Percentiles rank a stretch among this genome's conserved stretches.
phyloP scores from a whole-genome alignment of 2,797 vertebrate species.

The Prionace glauca region DNA sequence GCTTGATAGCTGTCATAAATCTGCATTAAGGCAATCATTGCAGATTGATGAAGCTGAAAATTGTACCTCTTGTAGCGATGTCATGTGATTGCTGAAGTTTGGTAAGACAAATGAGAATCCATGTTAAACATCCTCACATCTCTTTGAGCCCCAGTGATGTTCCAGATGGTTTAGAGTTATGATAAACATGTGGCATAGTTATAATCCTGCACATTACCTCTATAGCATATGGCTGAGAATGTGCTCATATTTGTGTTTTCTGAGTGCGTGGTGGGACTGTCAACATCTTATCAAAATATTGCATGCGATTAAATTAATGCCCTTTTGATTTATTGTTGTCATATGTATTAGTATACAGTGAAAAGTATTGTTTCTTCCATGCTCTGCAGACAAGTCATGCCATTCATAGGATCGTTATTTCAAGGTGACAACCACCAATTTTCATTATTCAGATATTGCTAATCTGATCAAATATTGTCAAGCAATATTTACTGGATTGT shows the following conservation, averaged over 20 bases:
- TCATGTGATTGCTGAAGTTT: slow-evolving; percentile 6
- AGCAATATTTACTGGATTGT: neutral
- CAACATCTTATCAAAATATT: neutral
- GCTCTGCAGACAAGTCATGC: too few relatives aligned
- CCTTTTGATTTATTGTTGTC: too few relatives aligned
- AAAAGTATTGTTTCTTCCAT: too few relatives aligned
- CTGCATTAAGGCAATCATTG: slow-evolving; percentile 19
- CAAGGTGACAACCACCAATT: neutral
- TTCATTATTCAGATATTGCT: neutral
- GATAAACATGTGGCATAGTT: neutral
- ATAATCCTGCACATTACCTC: neutral
- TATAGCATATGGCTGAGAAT: too few relatives aligned
- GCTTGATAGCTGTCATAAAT: slow-evolving; percentile 17
- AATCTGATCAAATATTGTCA: neutral
- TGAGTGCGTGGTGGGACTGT: neutral
- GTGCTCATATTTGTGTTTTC: neutral
- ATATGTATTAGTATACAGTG: too few relatives aligned
- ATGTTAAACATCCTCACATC: slow-evolving; percentile 4
- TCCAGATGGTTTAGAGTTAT: neutral
- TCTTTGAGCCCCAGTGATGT: neutral
- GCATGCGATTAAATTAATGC: neutral
- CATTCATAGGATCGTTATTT: neutral
- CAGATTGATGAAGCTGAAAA: slow-evolving; percentile 5
- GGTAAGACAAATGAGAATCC: slow-evolving; percentile 2
- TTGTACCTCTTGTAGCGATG: neutral